Evolutionary conservation across 1,140 invertebrate species (phyloP).

Genomic region (Zaprionus inermis): DNA sequence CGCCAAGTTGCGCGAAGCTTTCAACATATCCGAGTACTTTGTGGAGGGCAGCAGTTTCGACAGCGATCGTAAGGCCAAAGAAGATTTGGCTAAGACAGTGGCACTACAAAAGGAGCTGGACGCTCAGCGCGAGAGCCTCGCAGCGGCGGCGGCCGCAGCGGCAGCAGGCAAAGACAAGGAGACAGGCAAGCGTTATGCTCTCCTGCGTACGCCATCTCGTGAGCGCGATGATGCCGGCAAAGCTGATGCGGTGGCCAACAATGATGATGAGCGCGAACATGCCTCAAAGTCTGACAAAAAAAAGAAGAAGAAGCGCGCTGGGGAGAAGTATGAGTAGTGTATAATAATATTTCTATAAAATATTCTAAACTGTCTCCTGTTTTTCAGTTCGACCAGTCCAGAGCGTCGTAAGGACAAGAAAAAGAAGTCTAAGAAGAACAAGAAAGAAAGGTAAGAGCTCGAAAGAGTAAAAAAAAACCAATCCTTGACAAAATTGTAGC

Average conservation of each 20-base stretch:
- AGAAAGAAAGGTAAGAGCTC: constrained; percentile 87
- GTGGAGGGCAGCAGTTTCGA: constrained; percentile 97
- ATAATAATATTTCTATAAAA: background rate
- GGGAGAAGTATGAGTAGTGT: constrained; percentile 67
- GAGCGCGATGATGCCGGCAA: constrained; percentile 60
- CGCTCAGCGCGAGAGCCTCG: constrained; percentile 83
- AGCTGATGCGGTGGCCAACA: constrained; percentile 28
- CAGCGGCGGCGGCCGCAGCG: constrained; percentile 80
- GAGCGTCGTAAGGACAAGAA: constrained; percentile 88
- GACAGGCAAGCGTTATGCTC: constrained; percentile 86
- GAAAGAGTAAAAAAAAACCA: constrained; percentile 5
- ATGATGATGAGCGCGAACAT: constrained; percentile 71
- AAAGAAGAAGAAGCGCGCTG: constrained; percentile 84
- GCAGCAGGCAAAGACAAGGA: constrained; percentile 81
- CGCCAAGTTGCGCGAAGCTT: constrained; percentile 94
- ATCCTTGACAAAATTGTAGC: constrained; percentile 51
- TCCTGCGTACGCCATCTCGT: constrained; percentile 87
- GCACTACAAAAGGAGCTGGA: constrained; percentile 86
- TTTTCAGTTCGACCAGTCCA: constrained; percentile 86
- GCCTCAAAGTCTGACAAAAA: constrained; percentile 85
- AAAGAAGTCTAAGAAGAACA: constrained; percentile 89
- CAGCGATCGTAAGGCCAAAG: constrained; percentile 91
- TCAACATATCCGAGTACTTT: constrained; percentile 97
- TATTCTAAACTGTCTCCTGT: background rate
- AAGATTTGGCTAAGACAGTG: constrained; percentile 88